Evolutionary conservation across 2,888 invertebrate species (phyloP), one percentile per base, ranked within the genome.

Genomic region (Carpatolechia fugitivella): DNA sequence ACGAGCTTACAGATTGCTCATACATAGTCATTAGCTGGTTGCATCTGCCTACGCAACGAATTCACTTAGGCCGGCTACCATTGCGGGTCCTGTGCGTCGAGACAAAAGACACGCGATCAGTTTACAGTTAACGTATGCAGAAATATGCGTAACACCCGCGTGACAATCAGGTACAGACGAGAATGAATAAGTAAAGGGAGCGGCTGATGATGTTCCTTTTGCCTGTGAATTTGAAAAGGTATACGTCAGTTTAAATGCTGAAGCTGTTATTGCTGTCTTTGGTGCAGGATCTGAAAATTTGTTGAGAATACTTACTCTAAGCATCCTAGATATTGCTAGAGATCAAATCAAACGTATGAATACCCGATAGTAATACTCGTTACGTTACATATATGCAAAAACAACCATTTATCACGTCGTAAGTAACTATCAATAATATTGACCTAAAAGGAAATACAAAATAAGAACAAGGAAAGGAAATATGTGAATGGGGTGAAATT

Each of bases 21-120:
- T 76, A 63, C 59, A 60, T 60, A 58, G 50, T 62, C 58, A 59
- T 67, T 57, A 58, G 24, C 65, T 16, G 13, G 62, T 65, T 66
- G 64, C 66, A 69, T 73, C 71, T 70, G 69, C 73, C 74, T 68
- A 75, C 72, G 73, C 70, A 63, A 41, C 44, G 44, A 35, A 68
- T 66, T 65, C 66, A 60, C 51, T 59, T 55, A 51, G 7, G 13
- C 20, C n/a, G 30, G 40, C 51, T 51, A 36, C 38, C 38, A 47
- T 38, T 46, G 54, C 48, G 30, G 54, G 14, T 20, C 29, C 35
- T 31, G 33, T 24, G 16, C 38, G 29, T 14, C 8, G 30, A 60
- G 51, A 56, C 60, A 55, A 52, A 57, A 56, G 57, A 57, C 54
- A 53, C 24, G 41, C 24, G 38, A 55, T 52, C 52, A 40, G 55